Conservation (phyloP, 2,888 invertebrate genomes). For the Plagodis pulveraria region DNA sequence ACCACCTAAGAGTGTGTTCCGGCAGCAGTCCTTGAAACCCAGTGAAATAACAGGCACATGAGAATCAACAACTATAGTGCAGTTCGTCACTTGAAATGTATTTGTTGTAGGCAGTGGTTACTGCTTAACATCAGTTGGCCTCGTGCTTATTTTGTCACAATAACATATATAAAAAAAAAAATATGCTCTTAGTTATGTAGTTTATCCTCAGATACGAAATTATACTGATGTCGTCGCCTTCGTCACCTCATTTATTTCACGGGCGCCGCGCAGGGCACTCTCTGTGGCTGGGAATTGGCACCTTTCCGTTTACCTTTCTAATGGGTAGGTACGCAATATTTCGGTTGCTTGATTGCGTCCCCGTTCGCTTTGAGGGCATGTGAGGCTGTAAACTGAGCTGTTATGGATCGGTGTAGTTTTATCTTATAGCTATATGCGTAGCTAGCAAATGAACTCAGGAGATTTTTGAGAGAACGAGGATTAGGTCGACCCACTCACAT, state of each 20-base stretch:
- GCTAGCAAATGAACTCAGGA: background rate
- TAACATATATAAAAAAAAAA: too few species aligned
- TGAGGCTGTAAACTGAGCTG: slow-evolving; percentile 5
- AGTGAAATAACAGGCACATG: too few species aligned
- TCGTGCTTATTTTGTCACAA: too few species aligned
- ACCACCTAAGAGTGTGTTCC: too few species aligned
- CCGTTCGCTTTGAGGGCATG: slow-evolving; percentile 35
- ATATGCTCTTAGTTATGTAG: slow-evolving; percentile 1
- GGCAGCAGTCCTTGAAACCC: too few species aligned
- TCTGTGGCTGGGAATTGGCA: slow-evolving; percentile 25
- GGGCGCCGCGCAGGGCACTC: slow-evolving; percentile 14
- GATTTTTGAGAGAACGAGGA: background rate
- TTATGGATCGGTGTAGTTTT: background rate
- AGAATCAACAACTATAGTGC: too few species aligned
- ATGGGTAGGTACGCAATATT: slow-evolving; percentile 36
- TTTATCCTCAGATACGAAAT: background rate
- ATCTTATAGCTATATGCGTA: background rate
- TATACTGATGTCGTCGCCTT: background rate
- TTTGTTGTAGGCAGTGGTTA: too few species aligned
- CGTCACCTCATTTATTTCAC: slow-evolving; percentile 22
- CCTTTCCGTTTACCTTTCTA: slow-evolving; percentile 40
- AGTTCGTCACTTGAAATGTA: too few species aligned
- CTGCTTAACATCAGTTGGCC: too few species aligned
- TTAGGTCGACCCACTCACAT: background rate
- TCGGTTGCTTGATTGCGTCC: slow-evolving; percentile 37